A percentile compares a stretch with the other conserved stretches of the same genome.
Evolutionary conservation across 1,140 invertebrate genomes (phyloP).

Genomic region (Schlechtendalia chinensis): DNA sequence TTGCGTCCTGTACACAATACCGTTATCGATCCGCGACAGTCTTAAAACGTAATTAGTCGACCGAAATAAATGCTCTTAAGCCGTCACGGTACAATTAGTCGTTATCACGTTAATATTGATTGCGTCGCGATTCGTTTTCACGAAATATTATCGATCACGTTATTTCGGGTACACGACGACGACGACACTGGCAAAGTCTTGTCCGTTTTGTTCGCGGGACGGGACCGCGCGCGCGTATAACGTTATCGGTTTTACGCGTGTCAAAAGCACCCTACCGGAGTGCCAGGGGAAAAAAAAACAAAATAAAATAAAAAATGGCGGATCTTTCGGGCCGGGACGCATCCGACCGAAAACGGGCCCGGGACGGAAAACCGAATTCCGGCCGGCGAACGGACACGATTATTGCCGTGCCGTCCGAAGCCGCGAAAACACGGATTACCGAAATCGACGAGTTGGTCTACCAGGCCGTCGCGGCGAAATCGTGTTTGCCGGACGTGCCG

Average conservation of each 20-base stretch:
- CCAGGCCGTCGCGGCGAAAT: no score
- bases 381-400: neutral
- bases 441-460: no score
- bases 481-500: no score
- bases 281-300: neutral
- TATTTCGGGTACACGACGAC: no score
- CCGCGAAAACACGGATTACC: no score
- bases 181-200: no score
- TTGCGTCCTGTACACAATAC: neutral
- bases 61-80: neutral
- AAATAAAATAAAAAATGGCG: no score
- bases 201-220: neutral
- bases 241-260: constrained; percentile 17
- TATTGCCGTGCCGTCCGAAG: no score
- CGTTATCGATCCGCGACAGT: neutral
- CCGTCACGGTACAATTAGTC: neutral
- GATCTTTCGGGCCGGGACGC: neutral
- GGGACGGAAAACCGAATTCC: neutral
- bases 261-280: constrained; percentile 23
- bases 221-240: neutral
- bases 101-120: no score
- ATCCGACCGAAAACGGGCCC: neutral
- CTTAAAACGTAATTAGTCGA: constrained; percentile 22
- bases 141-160: no score
- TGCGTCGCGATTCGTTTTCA: no score